Base-by-base conservation (phyloP, 1,140 invertebrate genomes). In the Cotesia glomerata region DNA sequence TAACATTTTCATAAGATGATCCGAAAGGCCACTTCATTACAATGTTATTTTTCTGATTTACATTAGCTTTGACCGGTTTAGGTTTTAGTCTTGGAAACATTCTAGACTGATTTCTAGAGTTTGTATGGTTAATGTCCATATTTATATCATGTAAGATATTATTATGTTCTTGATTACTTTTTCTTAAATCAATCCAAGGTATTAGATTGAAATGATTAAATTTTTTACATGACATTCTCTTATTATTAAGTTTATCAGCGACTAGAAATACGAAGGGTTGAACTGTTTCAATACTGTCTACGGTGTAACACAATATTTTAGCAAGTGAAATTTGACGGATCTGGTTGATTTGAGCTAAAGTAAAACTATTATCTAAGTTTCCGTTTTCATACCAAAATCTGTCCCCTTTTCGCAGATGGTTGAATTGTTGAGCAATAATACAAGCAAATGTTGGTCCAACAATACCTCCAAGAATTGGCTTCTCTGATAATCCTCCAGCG, bases 391-490 rank as follows among this genome's bases (percentile, higher is more conserved):
- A 94, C 95, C 96, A 98, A 84, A 98, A 98, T 73, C 97, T 85
- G 87, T 98, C 97, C 36, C 97, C 97, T 82, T 93, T 93, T 4
- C 95, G 90, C 0, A 97, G 84, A 79, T 95, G 94, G 26, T 91
- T 90, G 81, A 98, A 98, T 81, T 98, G 97, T 77, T 97, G 94
- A 0, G 94, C 97, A 14, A 99, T 94, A 69, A 99, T 96, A 80
- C 97, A 99, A 59, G 95, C 96, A 81, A 99, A 97, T 0, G 97
- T 98, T 0, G 97, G 97, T 0, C 97, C 97, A 0, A 98, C 94
- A 0, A 98, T 81, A 2, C 94, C 97, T 9, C 95, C 95, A 1
- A 89, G 85, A 0, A 97, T 91, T 0, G 93, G 91, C 11, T 91
- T 90, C 80, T 98, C 97, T 0, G 95, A 90, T 69, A 98, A 89